Evolutionary conservation across 1,140 invertebrate genomes (phyloP), one percentile per base, ranked within the genome.

Genomic region (Antheraea mylitta): DNA sequence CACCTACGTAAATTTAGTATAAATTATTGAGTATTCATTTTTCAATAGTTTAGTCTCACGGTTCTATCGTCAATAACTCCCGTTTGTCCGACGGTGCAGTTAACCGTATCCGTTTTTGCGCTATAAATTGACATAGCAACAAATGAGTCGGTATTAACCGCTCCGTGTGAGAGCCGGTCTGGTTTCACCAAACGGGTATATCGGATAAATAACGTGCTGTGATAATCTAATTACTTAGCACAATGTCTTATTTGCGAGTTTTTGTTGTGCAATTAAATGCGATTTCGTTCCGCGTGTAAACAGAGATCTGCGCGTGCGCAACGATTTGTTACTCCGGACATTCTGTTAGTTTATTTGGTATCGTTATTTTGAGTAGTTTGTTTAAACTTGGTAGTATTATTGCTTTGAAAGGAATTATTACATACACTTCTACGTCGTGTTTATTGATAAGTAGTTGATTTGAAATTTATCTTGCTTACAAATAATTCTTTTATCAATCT

Each of bases 191-290:
- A 16, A 70, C 38, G 58, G 63, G 62, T 72, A 70, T 60, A 70
- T 60, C 60, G 70, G 68, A 87, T 86, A 84, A 89, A 87, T 85
- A 79, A 80, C 79, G 72, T 76, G 71, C 77, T 81, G 81, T 59
- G 79, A 78, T 86, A 86, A 87, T 87, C 84, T 89, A 87, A 89
- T 87, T 89, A 87, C 79, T 87, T 86, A 89, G 77, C 80, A 70
- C 82, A 83, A 87, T 81, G 85, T 87, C 87, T 89, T 87, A 87
- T 84, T 89, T 84, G 81, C 83, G 79, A 80, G 75, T 83, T 86
- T 85, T 86, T 85, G 83, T 87, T 82, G 76, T 70, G 79, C 85
- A 85, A 87, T 83, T 85, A 86, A 87, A 73, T 61, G 70, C 76
- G 69, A 73, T 69, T 78, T 73, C 75, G 81, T 75, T 82, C 68